Conservation (phyloP, 2,888 invertebrate genomes). For the Stenichneumon culpator region DNA sequence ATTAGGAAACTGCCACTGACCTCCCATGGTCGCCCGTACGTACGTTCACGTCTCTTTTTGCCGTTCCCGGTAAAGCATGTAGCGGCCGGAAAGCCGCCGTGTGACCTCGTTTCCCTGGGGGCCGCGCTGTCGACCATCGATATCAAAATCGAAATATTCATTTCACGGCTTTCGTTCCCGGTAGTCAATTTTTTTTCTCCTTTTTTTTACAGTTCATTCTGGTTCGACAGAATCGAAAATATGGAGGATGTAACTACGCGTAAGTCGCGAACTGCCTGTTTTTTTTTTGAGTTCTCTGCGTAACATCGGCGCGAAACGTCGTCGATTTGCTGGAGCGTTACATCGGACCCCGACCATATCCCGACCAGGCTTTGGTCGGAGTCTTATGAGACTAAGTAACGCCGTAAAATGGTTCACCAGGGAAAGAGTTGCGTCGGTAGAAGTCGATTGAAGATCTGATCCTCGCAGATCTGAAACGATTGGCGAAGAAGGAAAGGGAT, state of each 20-base stretch:
- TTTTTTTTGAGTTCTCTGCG: not conserved
- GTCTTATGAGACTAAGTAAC: no score
- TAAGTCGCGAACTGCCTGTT: not conserved
- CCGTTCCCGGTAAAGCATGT: not conserved
- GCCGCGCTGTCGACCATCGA: constrained; percentile 67
- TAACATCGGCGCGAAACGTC: no score
- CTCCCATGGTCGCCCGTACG: constrained; percentile 10
- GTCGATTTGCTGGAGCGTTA: no score
- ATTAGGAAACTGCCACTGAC: constrained; percentile 62
- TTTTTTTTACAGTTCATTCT: constrained; percentile 53
- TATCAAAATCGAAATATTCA: constrained; percentile 70
- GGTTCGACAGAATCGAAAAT: constrained; percentile 24
- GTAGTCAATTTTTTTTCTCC: constrained; percentile 3
- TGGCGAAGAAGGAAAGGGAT: constrained; percentile 10
- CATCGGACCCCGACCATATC: no score
- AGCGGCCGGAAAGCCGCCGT: constrained; percentile 20
- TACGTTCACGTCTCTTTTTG: constrained; percentile 15
- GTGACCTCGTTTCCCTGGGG: constrained; percentile 64
- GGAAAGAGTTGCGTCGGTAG: no score
- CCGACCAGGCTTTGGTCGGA: no score
- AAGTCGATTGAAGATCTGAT: not conserved
- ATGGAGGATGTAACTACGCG: constrained; percentile 9
- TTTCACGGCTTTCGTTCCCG: constrained; percentile 48
- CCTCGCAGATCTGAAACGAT: constrained; percentile 3
- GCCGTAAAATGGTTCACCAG: no score